phyloP scores from a whole-genome alignment of 2,797 vertebrate genomes.

The Sylvia borin region DNA sequence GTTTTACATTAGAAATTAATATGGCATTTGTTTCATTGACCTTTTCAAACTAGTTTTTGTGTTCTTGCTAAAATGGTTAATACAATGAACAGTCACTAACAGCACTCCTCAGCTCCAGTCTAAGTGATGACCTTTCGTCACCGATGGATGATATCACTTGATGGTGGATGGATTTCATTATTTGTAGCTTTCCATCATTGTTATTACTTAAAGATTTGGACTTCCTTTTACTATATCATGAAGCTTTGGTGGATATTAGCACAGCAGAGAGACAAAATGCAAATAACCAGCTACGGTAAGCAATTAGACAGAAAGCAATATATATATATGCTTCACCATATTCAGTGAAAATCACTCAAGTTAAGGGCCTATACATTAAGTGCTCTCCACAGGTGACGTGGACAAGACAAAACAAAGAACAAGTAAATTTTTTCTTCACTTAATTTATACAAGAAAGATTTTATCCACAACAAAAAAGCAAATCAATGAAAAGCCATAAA shows the following conservation, averaged over 20 bases:
- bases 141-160: conserved; percentile 65
- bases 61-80: not conserved
- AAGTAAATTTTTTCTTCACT: not conserved
- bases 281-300: not conserved
- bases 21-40: not conserved
- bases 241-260: not conserved
- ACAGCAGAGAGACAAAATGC: not conserved
- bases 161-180: conserved; percentile 74
- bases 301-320: not conserved
- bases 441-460: not conserved
- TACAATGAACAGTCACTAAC: not conserved
- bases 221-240: not conserved
- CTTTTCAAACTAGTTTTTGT: not conserved
- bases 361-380: not conserved
- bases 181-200: conserved; percentile 56
- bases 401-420: not conserved
- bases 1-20: not conserved
- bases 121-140: conserved; percentile 78
- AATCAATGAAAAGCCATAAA: not conserved
- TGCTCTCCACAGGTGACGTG: not conserved
- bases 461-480: not conserved
- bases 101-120: not conserved
- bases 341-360: not conserved
- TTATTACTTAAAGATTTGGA: not conserved
- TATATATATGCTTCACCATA: not conserved